Percentiles rank a stretch among this genome's conserved stretches.
These are phyloP conservation scores for Yponomeuta malinellus DNA, from an alignment of 2,888 invertebrate species.

Conservation along the genomic window DNA sequence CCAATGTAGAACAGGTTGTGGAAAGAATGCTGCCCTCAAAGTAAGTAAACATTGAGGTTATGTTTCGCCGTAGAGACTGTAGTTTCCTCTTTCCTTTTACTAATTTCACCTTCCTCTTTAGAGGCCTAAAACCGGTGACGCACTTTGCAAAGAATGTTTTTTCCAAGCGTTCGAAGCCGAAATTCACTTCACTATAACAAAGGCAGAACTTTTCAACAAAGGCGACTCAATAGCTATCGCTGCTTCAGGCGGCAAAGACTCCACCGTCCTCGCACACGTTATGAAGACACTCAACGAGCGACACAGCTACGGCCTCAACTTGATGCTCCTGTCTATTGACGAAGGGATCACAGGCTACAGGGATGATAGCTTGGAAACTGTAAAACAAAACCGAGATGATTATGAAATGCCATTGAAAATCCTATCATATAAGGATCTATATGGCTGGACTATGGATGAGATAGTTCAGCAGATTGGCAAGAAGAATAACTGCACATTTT, in stretches of 20 bases:
- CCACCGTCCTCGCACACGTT: constrained; percentile 96
- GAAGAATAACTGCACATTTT: constrained; percentile 98
- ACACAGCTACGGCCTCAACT: constrained; percentile 91
- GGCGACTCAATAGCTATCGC: constrained; percentile 94
- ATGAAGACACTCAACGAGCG: constrained; percentile 93
- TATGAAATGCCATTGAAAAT: constrained; percentile 96
- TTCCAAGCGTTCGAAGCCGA: constrained; percentile 95
- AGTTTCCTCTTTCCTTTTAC: neutral
- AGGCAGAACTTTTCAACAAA: constrained; percentile 85
- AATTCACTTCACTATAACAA: constrained; percentile 92
- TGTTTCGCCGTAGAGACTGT: neutral
- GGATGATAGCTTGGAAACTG: constrained; percentile 97
- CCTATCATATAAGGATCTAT: constrained; percentile 96
- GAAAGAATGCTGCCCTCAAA: constrained; percentile 84
- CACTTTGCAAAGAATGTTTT: constrained; percentile 96
- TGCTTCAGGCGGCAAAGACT: constrained; percentile 97
- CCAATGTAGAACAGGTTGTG: constrained; percentile 82
- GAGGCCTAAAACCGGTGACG: constrained; percentile 94
- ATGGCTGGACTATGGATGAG: constrained; percentile 99
- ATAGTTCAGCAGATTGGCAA: constrained; percentile 91
- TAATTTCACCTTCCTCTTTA: constrained; percentile 36
- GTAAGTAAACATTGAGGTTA: constrained; percentile 12
- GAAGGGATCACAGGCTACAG: constrained; percentile 98
- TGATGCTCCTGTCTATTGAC: constrained; percentile 96
- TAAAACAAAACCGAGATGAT: constrained; percentile 94